phyloP scores from a whole-genome alignment of 2,113 vertebrate species.

The Rissa tridactyla region DNA sequence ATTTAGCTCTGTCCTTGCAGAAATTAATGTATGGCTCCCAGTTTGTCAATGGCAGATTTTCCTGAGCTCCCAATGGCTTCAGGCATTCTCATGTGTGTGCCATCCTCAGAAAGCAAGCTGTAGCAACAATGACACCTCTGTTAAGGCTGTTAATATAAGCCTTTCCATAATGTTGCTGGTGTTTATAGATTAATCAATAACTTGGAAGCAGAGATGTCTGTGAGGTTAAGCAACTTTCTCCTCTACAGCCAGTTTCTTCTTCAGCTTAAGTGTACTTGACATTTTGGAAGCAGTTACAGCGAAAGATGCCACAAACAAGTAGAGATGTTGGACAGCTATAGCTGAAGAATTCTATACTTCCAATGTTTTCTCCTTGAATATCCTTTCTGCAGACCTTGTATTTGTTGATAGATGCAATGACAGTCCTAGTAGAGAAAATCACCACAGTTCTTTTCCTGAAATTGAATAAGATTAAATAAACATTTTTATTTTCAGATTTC shows the following conservation, averaged over 20 bases:
- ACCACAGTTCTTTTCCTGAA: not conserved
- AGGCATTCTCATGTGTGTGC: not conserved
- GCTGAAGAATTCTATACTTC: not conserved
- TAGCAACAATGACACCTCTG: not conserved
- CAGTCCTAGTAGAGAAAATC: not conserved
- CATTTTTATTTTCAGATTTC: not conserved
- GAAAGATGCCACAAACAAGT: not conserved
- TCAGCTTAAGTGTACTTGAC: not conserved
- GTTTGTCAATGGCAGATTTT: not conserved
- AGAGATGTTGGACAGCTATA: not conserved
- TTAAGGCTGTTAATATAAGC: not conserved
- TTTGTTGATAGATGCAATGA: not conserved
- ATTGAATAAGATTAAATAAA: not conserved
- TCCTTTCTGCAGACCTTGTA: not conserved
- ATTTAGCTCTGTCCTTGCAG: not conserved
- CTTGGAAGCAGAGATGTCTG: not conserved
- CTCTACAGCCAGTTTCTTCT: not conserved
- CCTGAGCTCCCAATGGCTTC: not conserved
- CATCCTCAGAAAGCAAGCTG: not conserved
- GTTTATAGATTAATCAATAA: conserved; percentile 16
- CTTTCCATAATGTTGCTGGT: not conserved
- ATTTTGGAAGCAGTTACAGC: not conserved
- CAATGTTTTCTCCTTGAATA: not conserved
- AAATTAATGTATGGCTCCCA: not conserved
- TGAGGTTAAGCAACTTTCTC: not conserved